Percentiles rank a stretch among this genome's conserved stretches.
These are phyloP conservation scores for Tautogolabrus adspersus DNA, from an alignment of 2,113 vertebrate genomes.

Conservation along the genomic window DNA sequence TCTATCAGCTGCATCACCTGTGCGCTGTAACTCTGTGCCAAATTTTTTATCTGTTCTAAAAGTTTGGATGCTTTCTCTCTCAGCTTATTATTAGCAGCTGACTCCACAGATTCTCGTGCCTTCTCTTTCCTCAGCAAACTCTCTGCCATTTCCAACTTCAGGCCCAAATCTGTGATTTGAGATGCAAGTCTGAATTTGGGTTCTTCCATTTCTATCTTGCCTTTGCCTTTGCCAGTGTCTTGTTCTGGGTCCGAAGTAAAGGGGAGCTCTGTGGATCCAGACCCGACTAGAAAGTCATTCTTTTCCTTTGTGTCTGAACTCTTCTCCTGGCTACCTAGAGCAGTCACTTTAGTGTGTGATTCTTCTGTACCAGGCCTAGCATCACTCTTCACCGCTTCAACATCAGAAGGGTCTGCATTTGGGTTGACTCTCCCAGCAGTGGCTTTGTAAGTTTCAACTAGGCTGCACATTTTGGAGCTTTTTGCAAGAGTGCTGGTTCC, in stretches of 20 bases:
- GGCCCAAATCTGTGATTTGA: slow-evolving; percentile 65
- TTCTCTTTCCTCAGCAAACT: slow-evolving; percentile 59
- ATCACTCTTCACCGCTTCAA: background rate
- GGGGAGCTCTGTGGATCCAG: background rate
- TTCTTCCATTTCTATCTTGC: slow-evolving; percentile 44
- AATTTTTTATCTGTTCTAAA: slow-evolving; percentile 64
- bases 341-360: background rate
- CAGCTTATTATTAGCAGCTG: slow-evolving; percentile 52
- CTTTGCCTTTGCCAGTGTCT: background rate
- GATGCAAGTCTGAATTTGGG: slow-evolving; percentile 69
- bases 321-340: background rate
- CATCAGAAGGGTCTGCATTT: background rate
- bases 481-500: slow-evolving; percentile 56
- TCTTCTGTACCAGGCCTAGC: background rate
- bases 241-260: background rate
- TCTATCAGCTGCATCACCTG: slow-evolving; percentile 71
- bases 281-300: background rate
- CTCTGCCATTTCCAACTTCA: slow-evolving; percentile 72
- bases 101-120: slow-evolving; percentile 56
- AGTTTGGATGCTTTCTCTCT: slow-evolving; percentile 60
- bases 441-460: slow-evolving; percentile 67
- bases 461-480: slow-evolving; percentile 75
- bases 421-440: background rate
- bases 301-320: background rate
- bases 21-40: slow-evolving; percentile 53